Conservation (phyloP, 1,140 invertebrate genomes). For the Halictus rubicundus region DNA sequence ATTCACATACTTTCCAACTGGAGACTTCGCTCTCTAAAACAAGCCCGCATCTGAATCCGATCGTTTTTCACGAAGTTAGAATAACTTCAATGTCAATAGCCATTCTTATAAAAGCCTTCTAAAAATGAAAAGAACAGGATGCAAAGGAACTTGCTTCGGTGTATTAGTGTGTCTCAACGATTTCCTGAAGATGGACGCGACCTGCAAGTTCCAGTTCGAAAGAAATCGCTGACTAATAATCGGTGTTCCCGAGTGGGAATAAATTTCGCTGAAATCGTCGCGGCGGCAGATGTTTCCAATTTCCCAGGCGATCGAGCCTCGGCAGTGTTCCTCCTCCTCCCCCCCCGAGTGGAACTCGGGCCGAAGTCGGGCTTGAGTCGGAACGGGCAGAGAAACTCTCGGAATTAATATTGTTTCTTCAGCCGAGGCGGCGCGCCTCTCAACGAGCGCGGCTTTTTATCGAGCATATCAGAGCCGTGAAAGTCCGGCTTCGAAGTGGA, state of each 20-base stretch:
- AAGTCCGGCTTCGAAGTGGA: slow-evolving; percentile 53
- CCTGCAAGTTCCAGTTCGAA: too few species aligned
- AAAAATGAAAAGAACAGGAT: too few species aligned
- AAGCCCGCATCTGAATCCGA: too few species aligned
- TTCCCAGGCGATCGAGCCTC: not conserved
- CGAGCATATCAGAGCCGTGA: slow-evolving; percentile 41
- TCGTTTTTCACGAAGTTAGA: too few species aligned
- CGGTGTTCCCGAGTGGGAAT: not conserved
- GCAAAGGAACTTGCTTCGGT: too few species aligned
- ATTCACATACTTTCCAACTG: too few species aligned
- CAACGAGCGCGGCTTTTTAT: slow-evolving; percentile 38
- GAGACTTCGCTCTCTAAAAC: too few species aligned
- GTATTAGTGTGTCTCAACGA: too few species aligned
- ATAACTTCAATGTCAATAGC: too few species aligned
- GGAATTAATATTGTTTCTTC: slow-evolving; percentile 46
- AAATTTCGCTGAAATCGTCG: not conserved
- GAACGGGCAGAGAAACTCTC: slow-evolving; percentile 18
- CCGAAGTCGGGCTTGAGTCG: not conserved
- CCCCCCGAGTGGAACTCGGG: not conserved
- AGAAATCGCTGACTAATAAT: too few species aligned
- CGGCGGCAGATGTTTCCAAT: not conserved
- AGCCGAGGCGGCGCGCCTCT: slow-evolving; percentile 16
- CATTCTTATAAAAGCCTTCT: too few species aligned
- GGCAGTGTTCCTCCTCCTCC: slow-evolving; percentile 9
- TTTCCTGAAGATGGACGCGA: too few species aligned